Conservation (phyloP, 2,888 invertebrate genomes). For the Lissocephala sabroskyi region DNA sequence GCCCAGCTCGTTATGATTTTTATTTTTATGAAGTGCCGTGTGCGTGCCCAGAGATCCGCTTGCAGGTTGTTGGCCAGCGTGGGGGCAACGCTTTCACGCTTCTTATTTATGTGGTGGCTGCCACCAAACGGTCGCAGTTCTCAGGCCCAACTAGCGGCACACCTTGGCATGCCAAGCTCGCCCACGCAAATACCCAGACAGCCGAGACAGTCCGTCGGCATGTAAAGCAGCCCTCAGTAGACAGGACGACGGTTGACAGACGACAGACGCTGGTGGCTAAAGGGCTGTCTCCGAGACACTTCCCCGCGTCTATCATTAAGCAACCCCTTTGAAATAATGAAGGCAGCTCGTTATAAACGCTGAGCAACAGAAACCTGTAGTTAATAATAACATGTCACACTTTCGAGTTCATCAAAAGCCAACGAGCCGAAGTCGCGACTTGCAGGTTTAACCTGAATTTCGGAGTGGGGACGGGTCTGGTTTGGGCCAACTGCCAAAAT, state of each 20-base stretch:
- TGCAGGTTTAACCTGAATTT: conserved; percentile 25
- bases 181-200: background rate
- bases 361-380: too few relatives aligned
- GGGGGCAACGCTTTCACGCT: conserved; percentile 1
- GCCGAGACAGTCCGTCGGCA: too few relatives aligned
- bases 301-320: conserved; percentile 2
- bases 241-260: too few relatives aligned
- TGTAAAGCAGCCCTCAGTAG: too few relatives aligned
- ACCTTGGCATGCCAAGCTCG: conserved; percentile 1
- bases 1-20: background rate
- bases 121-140: conserved; percentile 1
- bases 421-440: background rate
- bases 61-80: background rate
- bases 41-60: background rate
- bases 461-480: conserved; percentile 5
- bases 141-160: conserved; percentile 1
- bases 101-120: background rate
- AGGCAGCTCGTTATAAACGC: background rate
- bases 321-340: conserved; percentile 2
- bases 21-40: background rate
- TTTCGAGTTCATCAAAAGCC: conserved; percentile 49
- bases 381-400: conserved; percentile 42
- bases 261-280: too few relatives aligned
- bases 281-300: conserved; percentile 2
- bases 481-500: conserved; percentile 31